Evolutionary conservation across 2,113 vertebrate species (phyloP).

Genomic region (Protobothrops flavoviridis): DNA sequence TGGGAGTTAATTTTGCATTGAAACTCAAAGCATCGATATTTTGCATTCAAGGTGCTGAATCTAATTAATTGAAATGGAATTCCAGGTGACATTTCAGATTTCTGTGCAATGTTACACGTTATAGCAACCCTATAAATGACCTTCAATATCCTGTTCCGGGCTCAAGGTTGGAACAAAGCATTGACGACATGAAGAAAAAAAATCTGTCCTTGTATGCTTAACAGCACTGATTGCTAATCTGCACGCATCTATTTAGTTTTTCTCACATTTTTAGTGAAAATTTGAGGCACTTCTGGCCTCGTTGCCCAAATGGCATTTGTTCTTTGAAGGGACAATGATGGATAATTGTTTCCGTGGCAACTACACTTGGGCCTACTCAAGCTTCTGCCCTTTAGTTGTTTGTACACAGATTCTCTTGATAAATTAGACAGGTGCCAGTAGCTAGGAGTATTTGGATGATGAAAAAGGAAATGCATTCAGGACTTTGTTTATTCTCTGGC

Average conservation of each 20-base stretch:
- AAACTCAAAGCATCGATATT: neutral
- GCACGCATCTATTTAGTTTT: neutral
- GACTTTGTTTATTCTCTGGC: neutral
- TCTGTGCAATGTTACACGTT: neutral
- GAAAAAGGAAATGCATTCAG: neutral
- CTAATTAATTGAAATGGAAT: neutral
- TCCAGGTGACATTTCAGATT: neutral
- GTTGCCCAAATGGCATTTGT: conserved; percentile 2
- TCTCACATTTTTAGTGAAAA: neutral
- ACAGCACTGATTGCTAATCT: neutral
- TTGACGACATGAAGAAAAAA: neutral
- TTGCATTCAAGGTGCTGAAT: neutral
- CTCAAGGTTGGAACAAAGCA: neutral
- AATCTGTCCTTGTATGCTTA: neutral
- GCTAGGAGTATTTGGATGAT: conserved; percentile 10
- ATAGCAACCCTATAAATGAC: neutral
- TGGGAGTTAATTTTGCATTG: neutral
- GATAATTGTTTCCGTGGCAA: conserved; percentile 34
- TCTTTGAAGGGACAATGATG: conserved; percentile 3
- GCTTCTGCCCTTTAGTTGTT: conserved; percentile 21
- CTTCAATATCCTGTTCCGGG: neutral
- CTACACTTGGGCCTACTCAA: conserved; percentile 30
- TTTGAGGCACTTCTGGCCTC: neutral
- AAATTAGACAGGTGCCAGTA: conserved; percentile 20
- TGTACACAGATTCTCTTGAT: conserved; percentile 23